Conservation (phyloP, 2,888 invertebrate species). For the Psylliodes chrysocephalus region DNA sequence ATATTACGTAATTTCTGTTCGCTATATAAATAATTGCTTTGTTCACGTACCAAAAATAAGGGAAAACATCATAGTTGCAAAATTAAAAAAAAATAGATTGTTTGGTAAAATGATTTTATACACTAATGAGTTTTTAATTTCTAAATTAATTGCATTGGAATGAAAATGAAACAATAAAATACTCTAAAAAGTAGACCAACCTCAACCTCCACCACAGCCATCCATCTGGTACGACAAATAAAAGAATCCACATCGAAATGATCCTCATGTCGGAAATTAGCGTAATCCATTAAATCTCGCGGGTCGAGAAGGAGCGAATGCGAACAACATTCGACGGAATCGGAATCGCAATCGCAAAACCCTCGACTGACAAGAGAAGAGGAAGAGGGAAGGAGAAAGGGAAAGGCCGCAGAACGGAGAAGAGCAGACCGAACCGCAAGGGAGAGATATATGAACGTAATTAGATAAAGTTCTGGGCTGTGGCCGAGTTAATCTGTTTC, state of each 20-base stretch:
- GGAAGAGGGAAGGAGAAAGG: slow-evolving; percentile 43
- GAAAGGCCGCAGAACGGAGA: slow-evolving; percentile 50
- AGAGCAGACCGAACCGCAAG: slow-evolving; percentile 54
- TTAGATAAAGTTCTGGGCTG: slow-evolving; percentile 63
- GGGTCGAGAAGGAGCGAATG: slow-evolving; percentile 21
- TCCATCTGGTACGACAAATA: too few relatives aligned
- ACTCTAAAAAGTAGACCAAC: too few relatives aligned
- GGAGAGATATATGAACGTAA: slow-evolving; percentile 62
- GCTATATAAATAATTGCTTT: too few relatives aligned
- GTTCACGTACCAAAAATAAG: too few relatives aligned
- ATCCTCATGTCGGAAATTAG: slow-evolving; percentile 25
- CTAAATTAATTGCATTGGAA: too few relatives aligned
- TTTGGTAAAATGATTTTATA: too few relatives aligned
- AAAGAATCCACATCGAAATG: not conserved
- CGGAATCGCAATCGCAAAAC: slow-evolving; percentile 27
- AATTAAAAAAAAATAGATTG: too few relatives aligned
- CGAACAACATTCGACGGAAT: slow-evolving; percentile 30
- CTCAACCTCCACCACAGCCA: too few relatives aligned
- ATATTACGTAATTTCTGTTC: too few relatives aligned
- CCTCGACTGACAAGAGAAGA: slow-evolving; percentile 37
- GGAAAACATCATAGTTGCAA: too few relatives aligned
- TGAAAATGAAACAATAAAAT: too few relatives aligned
- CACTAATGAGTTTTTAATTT: too few relatives aligned
- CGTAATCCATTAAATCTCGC: slow-evolving; percentile 39
- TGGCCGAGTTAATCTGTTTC: slow-evolving; percentile 61